A percentile compares a stretch with the other conserved stretches of the same genome.
phyloP scores from a whole-genome alignment of 2,113 vertebrate genomes.

The Pandion haliaetus region DNA sequence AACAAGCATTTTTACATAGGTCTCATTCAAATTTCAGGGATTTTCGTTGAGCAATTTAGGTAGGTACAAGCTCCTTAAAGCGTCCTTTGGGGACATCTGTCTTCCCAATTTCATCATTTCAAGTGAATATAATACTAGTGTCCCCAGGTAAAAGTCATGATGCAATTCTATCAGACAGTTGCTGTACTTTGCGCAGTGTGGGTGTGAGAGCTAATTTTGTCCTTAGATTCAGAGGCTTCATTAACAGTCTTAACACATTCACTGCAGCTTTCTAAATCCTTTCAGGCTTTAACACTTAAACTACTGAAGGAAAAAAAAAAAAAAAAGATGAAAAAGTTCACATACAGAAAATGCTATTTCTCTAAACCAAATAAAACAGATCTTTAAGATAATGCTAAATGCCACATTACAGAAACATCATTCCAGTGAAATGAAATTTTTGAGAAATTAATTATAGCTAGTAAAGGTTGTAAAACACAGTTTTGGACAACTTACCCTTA shows the following conservation, averaged over 20 bases:
- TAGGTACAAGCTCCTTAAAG: conserved; percentile 80
- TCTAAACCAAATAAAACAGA: conserved; percentile 1
- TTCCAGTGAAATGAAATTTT: background rate
- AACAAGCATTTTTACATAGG: conserved; percentile 41
- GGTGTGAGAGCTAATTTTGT: conserved; percentile 81
- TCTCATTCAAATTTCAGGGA: conserved; percentile 69
- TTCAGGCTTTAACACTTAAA: conserved; percentile 79
- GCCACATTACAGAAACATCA: background rate
- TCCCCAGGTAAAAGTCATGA: conserved; percentile 82
- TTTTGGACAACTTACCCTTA: background rate
- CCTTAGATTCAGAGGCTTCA: conserved; percentile 79
- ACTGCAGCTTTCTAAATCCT: conserved; percentile 73
- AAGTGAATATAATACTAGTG: conserved; percentile 64
- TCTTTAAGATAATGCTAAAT: background rate
- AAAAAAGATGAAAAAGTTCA: background rate
- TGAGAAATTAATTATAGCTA: background rate
- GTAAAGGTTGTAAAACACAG: background rate
- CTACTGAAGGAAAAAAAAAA: background rate
- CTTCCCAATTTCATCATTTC: conserved; percentile 76
- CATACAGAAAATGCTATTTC: background rate
- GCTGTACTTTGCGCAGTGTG: conserved; percentile 74
- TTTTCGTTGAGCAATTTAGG: conserved; percentile 70
- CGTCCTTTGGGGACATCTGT: conserved; percentile 74
- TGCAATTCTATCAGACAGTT: conserved; percentile 79
- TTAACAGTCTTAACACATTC: conserved; percentile 83